A percentile compares a stretch with the other conserved stretches of the same genome.
phyloP scores from a whole-genome alignment of 2,888 invertebrate species.

The Synergus itoensis region DNA sequence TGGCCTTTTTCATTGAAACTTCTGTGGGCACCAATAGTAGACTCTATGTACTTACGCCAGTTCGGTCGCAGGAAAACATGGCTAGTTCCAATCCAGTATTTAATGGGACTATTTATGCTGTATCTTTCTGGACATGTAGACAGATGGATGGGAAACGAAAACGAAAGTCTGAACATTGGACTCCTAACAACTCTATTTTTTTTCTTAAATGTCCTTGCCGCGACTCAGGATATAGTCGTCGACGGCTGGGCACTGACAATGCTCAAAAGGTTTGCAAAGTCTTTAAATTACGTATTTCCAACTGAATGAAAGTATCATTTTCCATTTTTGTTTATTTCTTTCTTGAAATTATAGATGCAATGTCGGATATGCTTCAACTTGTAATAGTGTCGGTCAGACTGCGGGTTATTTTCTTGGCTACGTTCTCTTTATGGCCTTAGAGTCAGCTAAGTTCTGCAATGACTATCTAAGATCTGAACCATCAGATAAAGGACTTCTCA shows the following conservation, averaged over 20 bases:
- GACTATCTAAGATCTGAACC: slow-evolving; percentile 89
- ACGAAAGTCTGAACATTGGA: slow-evolving; percentile 84
- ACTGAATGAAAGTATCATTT: not conserved
- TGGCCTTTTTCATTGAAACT: slow-evolving; percentile 97
- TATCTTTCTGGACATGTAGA: slow-evolving; percentile 88
- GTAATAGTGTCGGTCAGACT: slow-evolving; percentile 99
- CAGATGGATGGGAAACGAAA: slow-evolving; percentile 86
- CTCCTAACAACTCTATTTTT: slow-evolving; percentile 93
- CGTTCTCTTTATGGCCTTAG: slow-evolving; percentile 96
- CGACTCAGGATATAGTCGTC: slow-evolving; percentile 99
- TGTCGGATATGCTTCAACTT: slow-evolving; percentile 99
- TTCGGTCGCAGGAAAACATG: slow-evolving; percentile 97
- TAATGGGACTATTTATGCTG: slow-evolving; percentile 94
- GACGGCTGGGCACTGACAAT: slow-evolving; percentile 99
- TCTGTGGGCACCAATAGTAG: slow-evolving; percentile 99
- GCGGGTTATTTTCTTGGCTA: slow-evolving; percentile 98
- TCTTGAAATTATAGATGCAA: slow-evolving; percentile 83
- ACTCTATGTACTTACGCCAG: slow-evolving; percentile 89
- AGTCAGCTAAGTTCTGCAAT: slow-evolving; percentile 98
- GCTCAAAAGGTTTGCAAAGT: slow-evolving; percentile 87
- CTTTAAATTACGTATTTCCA: not conserved
- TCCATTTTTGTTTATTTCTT: not conserved
- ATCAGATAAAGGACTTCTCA: slow-evolving; percentile 85
- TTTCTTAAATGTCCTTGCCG: slow-evolving; percentile 95
- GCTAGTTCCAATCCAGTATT: slow-evolving; percentile 96